Conservation (phyloP, 2,888 invertebrate genomes). For the Mimas tiliae region DNA sequence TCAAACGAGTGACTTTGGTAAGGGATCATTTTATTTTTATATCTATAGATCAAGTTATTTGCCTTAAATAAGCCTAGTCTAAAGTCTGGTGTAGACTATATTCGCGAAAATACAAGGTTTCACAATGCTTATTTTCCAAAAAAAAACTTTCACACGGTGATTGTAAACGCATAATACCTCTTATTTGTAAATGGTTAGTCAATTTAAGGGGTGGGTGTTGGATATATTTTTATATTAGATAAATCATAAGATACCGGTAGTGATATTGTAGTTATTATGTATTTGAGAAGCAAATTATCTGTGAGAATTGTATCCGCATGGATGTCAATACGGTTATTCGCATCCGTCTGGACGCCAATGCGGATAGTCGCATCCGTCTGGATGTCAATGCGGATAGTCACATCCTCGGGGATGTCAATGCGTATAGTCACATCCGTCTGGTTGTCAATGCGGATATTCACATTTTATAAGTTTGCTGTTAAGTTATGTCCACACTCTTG, state of each 20-base stretch:
- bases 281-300: background rate
- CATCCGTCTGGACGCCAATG: background rate
- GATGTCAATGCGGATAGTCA: background rate
- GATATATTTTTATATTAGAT: conserved; percentile 24
- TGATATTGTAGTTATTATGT: background rate
- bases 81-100: too few species aligned
- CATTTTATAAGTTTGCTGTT: too few species aligned
- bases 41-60: too few species aligned
- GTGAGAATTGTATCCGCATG: background rate
- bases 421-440: background rate
- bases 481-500: too few species aligned
- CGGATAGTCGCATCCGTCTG: background rate
- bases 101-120: too few species aligned
- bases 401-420: background rate
- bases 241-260: conserved; percentile 14
- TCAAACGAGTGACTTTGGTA: too few species aligned
- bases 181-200: conserved; percentile 24
- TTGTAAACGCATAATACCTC: conserved; percentile 17
- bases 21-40: too few species aligned
- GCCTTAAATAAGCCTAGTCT: too few species aligned
- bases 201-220: conserved; percentile 14
- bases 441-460: background rate
- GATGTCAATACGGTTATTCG: background rate
- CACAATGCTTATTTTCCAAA: background rate
- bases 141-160: background rate